Evolutionary conservation across 2,888 invertebrate species (phyloP), one percentile per base, ranked within the genome.

Genomic region (Caenorhabditis sinica): DNA sequence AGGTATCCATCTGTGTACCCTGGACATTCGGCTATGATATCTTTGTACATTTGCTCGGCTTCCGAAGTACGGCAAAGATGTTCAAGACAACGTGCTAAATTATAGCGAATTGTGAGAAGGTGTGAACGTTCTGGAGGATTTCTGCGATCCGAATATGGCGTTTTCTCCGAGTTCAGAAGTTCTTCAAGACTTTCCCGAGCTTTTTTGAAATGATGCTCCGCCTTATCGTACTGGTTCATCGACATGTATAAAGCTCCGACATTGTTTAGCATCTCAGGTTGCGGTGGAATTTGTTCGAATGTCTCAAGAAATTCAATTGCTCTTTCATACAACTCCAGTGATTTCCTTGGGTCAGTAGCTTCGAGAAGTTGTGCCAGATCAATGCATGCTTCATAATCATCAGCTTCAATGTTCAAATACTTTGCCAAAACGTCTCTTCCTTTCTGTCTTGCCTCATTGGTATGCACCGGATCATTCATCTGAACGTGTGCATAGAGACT

Each of bases 291-390:
- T 90, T 96, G 95, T n/a, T 86, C 88, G 1, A 96, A 96, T 88
- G 97, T 97, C 90, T 96, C 96, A 56, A 99, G 94, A 84, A 99
- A 96, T 91, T 95, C 95, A 88, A 96, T 97, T 4, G 98, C 98
- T 33, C 96, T 97, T 69, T 95, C 96, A 93, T 99, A 99, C 0
- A 97, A 97, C 90, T 95, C 95, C 49, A 99, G 94, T 0, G 98
- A 96, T 63, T 95, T 96, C 94, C 95, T 95, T 76, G 97, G 94
- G 94, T 99, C 98, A 89, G 96, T 96, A 93, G 97, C 97, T 93
- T 99, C 98, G 86, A 98, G 94, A 93, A 99, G 97, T 94, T 99
- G 98, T 0, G 99, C 99, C 87, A 98, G 94, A 93, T 99, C 98
- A 89, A 99, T 98, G 8, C 90, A 81, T 0, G 98, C 98, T 93